Conservation (phyloP, 2,888 invertebrate species). For the Dasysyrphus tricinctus region DNA sequence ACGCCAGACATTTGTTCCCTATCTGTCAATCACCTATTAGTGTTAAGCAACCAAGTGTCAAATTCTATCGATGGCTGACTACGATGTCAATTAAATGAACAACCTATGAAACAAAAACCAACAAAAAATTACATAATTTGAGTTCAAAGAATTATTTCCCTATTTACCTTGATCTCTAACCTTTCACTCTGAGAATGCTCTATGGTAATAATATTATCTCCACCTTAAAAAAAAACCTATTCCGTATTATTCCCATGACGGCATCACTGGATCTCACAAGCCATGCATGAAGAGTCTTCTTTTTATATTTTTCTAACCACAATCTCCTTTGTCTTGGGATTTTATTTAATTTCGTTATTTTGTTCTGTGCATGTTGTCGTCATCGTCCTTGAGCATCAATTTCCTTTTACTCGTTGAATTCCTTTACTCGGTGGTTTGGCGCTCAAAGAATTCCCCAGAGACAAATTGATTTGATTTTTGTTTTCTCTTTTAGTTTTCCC, state of each 20-base stretch:
- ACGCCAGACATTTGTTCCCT: no score
- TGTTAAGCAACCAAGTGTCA: no score
- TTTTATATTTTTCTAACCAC: neutral
- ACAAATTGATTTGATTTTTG: conserved; percentile 55
- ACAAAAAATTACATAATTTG: no score
- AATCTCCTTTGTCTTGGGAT: conserved; percentile 20
- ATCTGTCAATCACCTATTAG: no score
- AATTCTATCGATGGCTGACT: no score
- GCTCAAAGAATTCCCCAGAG: conserved; percentile 43
- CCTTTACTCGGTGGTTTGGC: conserved; percentile 27
- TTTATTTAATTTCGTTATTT: conserved; percentile 42
- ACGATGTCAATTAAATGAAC: no score
- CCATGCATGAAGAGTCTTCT: conserved; percentile 1
- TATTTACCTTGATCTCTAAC: no score
- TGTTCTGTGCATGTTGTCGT: conserved; percentile 5
- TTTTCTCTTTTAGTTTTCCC: conserved; percentile 22
- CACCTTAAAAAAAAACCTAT: neutral
- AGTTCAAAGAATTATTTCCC: no score
- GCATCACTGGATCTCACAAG: neutral
- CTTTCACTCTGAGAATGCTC: no score
- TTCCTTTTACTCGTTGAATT: conserved; percentile 2
- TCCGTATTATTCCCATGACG: neutral
- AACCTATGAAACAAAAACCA: no score
- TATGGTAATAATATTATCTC: no score
- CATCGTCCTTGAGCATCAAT: conserved; percentile 34